phyloP scores from a whole-genome alignment of 1,140 invertebrate species.

The Bradynema listronoti region DNA sequence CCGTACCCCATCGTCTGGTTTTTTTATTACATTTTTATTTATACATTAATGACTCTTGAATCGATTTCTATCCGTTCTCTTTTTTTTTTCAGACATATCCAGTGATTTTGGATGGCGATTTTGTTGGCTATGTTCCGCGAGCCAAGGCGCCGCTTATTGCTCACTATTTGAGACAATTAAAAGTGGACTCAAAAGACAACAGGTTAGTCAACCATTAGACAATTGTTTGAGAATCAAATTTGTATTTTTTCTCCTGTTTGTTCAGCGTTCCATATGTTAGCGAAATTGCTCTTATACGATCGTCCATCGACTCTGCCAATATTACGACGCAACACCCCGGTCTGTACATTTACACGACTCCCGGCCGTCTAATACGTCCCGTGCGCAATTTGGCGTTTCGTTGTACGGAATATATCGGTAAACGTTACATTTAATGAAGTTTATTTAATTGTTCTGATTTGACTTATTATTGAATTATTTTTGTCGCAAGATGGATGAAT shows the following conservation, averaged over 20 bases:
- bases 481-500: no score
- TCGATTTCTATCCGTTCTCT: slow-evolving; percentile 8
- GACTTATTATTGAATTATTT: no score
- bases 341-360: slow-evolving; percentile 77
- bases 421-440: slow-evolving; percentile 2
- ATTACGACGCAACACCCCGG: slow-evolving; percentile 70
- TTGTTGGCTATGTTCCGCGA: slow-evolving; percentile 72
- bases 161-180: slow-evolving; percentile 69
- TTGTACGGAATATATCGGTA: slow-evolving; percentile 72
- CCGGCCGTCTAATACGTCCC: slow-evolving; percentile 84
- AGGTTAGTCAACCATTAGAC: slow-evolving; percentile 58
- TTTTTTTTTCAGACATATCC: slow-evolving; percentile 62
- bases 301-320: slow-evolving; percentile 47
- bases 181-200: slow-evolving; percentile 66
- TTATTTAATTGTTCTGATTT: no score
- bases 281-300: slow-evolving; percentile 47
- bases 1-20: no score
- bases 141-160: slow-evolving; percentile 65
- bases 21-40: no score
- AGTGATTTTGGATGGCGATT: slow-evolving; percentile 74
- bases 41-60: no score
- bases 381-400: slow-evolving; percentile 75
- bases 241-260: slow-evolving; percentile 28
- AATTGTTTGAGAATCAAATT: slow-evolving; percentile 10
- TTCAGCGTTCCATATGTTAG: slow-evolving; percentile 60